Percentiles rank a stretch among this genome's conserved stretches.
Evolutionary conservation across 2,797 vertebrate genomes (phyloP).

Genomic region (Pogonophryne albipinna): DNA sequence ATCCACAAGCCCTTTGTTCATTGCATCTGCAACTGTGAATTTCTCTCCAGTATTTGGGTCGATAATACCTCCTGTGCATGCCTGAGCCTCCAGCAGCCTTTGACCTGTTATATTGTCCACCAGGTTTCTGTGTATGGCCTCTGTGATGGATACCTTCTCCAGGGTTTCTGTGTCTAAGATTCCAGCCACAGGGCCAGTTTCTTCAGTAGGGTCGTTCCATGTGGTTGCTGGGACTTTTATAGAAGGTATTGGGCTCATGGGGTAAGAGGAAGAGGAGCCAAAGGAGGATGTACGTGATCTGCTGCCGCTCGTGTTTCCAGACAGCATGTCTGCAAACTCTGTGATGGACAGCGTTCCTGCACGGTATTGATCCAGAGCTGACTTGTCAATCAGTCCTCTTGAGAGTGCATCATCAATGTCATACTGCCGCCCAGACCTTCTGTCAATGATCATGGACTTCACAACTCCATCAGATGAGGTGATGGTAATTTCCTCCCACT

Average conservation of each 20-base stretch:
- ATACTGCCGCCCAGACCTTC: constrained; percentile 95
- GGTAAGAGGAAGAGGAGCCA: constrained; percentile 94
- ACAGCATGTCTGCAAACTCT: constrained; percentile 98
- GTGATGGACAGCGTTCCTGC: constrained; percentile 95
- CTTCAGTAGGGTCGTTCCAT: constrained; percentile 95
- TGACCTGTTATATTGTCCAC: constrained; percentile 98
- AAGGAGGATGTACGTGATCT: constrained; percentile 95
- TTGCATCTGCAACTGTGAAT: constrained; percentile 89
- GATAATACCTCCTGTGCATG: constrained; percentile 96
- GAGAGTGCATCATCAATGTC: constrained; percentile 96
- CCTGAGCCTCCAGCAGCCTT: constrained; percentile 95
- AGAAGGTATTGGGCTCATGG: constrained; percentile 85
- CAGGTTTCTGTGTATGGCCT: constrained; percentile 96
- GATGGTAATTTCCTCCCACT: constrained; percentile 99
- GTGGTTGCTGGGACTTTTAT: constrained; percentile 85
- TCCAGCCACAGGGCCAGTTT: constrained; percentile 94
- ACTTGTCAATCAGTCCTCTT: constrained; percentile 94
- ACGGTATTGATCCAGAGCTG: constrained; percentile 95
- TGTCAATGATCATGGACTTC: constrained; percentile 97
- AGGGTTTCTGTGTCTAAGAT: constrained; percentile 97
- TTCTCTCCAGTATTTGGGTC: constrained; percentile 93
- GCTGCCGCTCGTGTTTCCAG: constrained; percentile 91
- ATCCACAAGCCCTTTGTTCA: constrained; percentile 93
- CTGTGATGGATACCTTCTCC: constrained; percentile 96
- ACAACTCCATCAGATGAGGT: constrained; percentile 96